Base-by-base conservation (phyloP, 2,888 invertebrate genomes). In the Caenorhabditis sp. region DNA sequence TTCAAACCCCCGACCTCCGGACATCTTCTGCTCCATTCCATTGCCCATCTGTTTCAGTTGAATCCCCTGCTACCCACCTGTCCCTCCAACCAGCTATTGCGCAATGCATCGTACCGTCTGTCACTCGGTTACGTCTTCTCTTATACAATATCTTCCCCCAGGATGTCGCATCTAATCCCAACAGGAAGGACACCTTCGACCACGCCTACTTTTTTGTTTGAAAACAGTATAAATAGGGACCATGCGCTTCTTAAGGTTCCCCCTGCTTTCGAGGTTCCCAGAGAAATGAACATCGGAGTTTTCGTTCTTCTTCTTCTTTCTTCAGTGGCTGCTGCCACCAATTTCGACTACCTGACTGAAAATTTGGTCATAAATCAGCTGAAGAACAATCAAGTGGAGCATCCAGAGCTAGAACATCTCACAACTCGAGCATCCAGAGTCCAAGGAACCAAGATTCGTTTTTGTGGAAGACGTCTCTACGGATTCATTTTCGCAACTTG, bases 401-500 rank as follows among this genome's bases (percentile, higher is more conserved):
- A 61, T 35, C 35, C 54, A 26, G 54, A 54, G 12, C 16, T 72
- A 19, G 31, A 28, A 22, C 59, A 49, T 16, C 24, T 72, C n/a
- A 24, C 63, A n/a, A 63, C 47, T 14, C 69, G 77, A 26, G 61
- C 54, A 7, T 41, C 49, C 2, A 26, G 77, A 54, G 19, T 47
- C 14, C 76, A n/a, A 16, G 59, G 59, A 12, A 35, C n/a, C 16
- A 76, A 61, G 51, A 70, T 41, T 19, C 77, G 70, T 1, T 51
- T 77, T 10, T 77, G 77, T 59, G 77, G 77, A 54, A 38, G 35
- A 51, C 69, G 77, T 41, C 77, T 77, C 28, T 31, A 22, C 3
- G 38, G 19, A 14, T 77, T 77, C 63, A 54, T 77, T 22, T 58
- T 51, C 19, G 77, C 77, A 8, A 70, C 77, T 41, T 77, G 77